A percentile compares a stretch with the other conserved stretches of the same genome.
phyloP scores from a whole-genome alignment of 2,888 invertebrate species.

The Andrena camellia region DNA sequence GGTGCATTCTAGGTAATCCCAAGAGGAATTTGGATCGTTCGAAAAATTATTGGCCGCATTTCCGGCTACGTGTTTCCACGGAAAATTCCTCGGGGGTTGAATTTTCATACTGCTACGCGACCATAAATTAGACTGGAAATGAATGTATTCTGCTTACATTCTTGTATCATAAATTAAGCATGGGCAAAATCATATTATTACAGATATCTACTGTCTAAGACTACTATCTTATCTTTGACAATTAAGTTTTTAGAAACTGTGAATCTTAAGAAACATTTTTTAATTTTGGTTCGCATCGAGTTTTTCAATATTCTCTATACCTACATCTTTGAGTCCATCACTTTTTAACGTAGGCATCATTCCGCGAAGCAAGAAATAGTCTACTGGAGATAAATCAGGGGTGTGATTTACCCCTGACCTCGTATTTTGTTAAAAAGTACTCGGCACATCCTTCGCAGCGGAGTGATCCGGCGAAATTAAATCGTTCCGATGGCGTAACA shows the following conservation, averaged over 20 bases:
- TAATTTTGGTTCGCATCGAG: no score
- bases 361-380: no score
- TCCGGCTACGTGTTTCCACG: constrained; percentile 3
- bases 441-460: background rate
- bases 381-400: no score
- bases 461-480: constrained; percentile 30
- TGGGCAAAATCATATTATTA: no score
- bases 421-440: background rate
- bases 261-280: no score
- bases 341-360: no score
- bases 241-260: no score
- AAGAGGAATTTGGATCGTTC: constrained; percentile 55
- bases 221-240: no score
- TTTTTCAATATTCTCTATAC: no score
- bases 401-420: no score
- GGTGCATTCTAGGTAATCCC: constrained; percentile 45
- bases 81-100: constrained; percentile 29
- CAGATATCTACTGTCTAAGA: no score
- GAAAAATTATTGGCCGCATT: constrained; percentile 59
- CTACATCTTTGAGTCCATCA: no score
- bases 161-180: background rate
- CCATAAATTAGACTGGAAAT: constrained; percentile 12
- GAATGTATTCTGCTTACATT: background rate
- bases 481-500: constrained; percentile 14
- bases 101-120: background rate